Percentiles rank a stretch among this genome's conserved stretches.
These are phyloP conservation scores for Sphenodon punctatus DNA, from an alignment of 2,797 vertebrate species.

Conservation along the genomic window DNA sequence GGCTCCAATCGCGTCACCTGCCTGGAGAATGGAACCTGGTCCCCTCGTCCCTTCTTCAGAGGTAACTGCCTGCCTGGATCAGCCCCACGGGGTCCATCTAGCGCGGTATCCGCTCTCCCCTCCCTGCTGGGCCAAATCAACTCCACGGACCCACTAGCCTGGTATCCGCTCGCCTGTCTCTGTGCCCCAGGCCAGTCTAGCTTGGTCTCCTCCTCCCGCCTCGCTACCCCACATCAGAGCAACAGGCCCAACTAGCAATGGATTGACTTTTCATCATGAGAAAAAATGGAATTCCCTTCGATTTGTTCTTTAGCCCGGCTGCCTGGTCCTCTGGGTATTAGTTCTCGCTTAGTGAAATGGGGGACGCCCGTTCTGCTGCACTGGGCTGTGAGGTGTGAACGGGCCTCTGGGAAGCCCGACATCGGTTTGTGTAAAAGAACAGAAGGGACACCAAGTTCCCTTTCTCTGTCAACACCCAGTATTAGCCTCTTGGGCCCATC, in stretches of 20 bases:
- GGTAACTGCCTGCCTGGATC: conserved; percentile 63
- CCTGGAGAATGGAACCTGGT: conserved; percentile 81
- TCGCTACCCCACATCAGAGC: not conserved
- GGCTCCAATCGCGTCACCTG: conserved; percentile 82
- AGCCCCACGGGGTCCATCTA: not conserved
- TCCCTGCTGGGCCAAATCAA: not conserved
- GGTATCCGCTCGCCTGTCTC: not conserved
- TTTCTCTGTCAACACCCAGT: too few relatives aligned
- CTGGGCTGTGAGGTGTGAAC: too few relatives aligned
- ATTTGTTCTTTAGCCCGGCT: too few relatives aligned
- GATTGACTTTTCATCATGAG: too few relatives aligned
- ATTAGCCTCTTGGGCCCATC: too few relatives aligned
- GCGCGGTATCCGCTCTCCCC: not conserved
- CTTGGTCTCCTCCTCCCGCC: not conserved
- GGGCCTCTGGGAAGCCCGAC: too few relatives aligned
- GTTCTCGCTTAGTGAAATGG: too few relatives aligned
- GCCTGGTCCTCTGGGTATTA: too few relatives aligned
- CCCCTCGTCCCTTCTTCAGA: conserved; percentile 77
- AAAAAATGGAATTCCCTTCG: too few relatives aligned
- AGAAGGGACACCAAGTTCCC: too few relatives aligned
- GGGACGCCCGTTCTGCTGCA: too few relatives aligned
- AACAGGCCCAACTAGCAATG: not conserved
- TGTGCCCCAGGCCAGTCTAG: not conserved
- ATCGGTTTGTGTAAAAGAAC: too few relatives aligned
- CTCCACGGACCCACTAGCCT: not conserved